These are phyloP conservation scores for Bostrychus sinensis DNA, from an alignment of 2,113 vertebrate species.

Conservation along the genomic window DNA sequence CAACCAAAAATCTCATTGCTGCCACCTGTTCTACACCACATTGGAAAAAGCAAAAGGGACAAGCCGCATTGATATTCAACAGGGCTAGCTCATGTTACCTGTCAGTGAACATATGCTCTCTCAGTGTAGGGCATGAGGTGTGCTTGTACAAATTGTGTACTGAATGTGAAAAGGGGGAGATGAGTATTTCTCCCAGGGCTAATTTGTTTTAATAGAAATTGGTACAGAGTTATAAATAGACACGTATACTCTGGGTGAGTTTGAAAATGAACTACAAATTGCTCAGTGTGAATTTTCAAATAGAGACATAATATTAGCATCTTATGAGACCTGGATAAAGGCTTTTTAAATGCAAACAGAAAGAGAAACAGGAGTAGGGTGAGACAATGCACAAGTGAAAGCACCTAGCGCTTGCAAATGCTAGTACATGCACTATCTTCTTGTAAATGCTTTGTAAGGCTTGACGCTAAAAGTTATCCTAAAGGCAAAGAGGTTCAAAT, in stretches of 20 bases:
- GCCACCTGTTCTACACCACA: background rate
- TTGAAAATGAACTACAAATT: background rate
- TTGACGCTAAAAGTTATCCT: constrained; percentile 1
- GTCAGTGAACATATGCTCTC: constrained; percentile 47
- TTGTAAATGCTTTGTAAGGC: background rate
- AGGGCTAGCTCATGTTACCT: constrained; percentile 46
- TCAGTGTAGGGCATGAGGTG: constrained; percentile 1
- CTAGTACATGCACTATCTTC: background rate
- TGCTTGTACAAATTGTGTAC: constrained; percentile 13
- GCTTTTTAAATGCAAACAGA: background rate
- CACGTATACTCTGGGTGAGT: background rate
- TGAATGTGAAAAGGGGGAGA: constrained; percentile 15
- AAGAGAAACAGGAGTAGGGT: background rate
- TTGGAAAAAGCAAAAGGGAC: background rate
- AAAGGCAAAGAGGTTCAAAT: background rate
- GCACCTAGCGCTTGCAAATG: background rate
- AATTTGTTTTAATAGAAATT: constrained; percentile 4
- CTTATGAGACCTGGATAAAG: background rate
- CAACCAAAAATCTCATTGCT: background rate
- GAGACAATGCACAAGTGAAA: background rate
- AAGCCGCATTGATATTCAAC: constrained; percentile 45
- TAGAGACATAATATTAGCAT: background rate
- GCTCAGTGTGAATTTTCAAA: background rate
- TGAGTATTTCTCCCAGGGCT: constrained; percentile 5
- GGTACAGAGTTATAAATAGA: background rate